Base-by-base conservation (phyloP, 2,888 invertebrate genomes). In the Eurytoma californica region DNA sequence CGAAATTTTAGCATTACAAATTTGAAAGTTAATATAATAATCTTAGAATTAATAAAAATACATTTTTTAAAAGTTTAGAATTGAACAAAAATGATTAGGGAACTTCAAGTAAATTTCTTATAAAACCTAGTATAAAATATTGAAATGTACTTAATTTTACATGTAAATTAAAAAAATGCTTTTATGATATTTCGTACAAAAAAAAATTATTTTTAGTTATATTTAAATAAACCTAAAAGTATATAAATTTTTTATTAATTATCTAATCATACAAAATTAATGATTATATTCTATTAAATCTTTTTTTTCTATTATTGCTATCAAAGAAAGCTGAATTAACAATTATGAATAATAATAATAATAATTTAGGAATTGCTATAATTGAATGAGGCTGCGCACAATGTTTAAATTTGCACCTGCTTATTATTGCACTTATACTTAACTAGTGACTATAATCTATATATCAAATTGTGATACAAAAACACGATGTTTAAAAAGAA, bases 401-500 rank as follows among this genome's bases (percentile, higher is more conserved):
- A 63, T 20, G 58, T 74, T 79, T 65, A 70, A 79, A 60, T 79
- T 79, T 67, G 53, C 74, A 74, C 58, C 61, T 49, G 69, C 75
- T 79, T 60, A 66, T 69, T 74, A 79, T 66, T 61, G 79, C 72
- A 79, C 72, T 79, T 75, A 72, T 20, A 66, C 49, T 70, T 70
- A 74, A 28, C 20, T 66, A 66, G 13, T 61, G n/a, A 79, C 30
- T 79, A 66, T 75, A 75, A 70, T 47, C 70, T 58, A 60, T 79
- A 67, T 72, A 75, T 75, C 30, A 66, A 73, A 75, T 67, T 79
- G 79, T 75, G 79, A 79, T 79, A 75, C 60, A 75, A 69, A 77
- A 66, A 72, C 47, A 51, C 55, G 5, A 72, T 72, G 58, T 66
- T 60, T 61, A 67, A 72, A 28, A 39, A 28, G 16, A 60, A 70